Base-by-base conservation (phyloP, 2,113 vertebrate species). In the Lasiurus cinereus region DNA sequence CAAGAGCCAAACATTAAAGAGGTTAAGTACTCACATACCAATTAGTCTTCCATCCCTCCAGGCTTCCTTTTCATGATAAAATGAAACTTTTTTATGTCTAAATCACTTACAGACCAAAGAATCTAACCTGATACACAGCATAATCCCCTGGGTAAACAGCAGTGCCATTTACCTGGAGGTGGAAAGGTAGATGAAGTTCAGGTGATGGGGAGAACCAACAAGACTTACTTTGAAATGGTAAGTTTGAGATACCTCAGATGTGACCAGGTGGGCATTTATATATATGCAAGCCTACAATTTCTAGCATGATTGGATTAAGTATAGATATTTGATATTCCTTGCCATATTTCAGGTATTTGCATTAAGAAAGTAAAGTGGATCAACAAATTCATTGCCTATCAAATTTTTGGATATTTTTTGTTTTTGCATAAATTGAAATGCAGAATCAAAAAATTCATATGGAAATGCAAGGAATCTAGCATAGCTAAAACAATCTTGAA, bases 261-360 rank as follows among this genome's bases (percentile, higher is more conserved):
- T 27, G 12, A 33, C 2, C 16, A 27, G 10, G 22, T 22, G 12
- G 69, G 5, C 48, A 76, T 22, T 67, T 6, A 50, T 21, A 69
- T 14, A 62, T 19, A 46, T 10, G 39, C 2, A 77, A 43, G 18
- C 29, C 33, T 48, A 21, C 3, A 80, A 69, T 85, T 29, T 89
- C 54, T 85, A 74, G 66, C 14, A n/a, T 54, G 6, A 82, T 27
- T 89, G 43, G 24, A 46, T 90, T 87, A 96, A 80, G 36, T 64
- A 77, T 24, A 91, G 50, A 36, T n/a, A 80, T 66, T 64, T 64
- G 8, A 67, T 18, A 76, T 76, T 54, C 72, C 39, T 62, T 77
- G 54, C 21, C 36, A 72, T 66, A n/a, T 14, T 50, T 13, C 74
- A 72, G 24, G 9, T 2, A 83, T 56, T 90, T 82, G n/a, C 11